A percentile compares a stretch with the other conserved stretches of the same genome.
These are phyloP conservation scores for Drosophila subpulchrella DNA, from an alignment of 1,140 invertebrate genomes.

Conservation along the genomic window DNA sequence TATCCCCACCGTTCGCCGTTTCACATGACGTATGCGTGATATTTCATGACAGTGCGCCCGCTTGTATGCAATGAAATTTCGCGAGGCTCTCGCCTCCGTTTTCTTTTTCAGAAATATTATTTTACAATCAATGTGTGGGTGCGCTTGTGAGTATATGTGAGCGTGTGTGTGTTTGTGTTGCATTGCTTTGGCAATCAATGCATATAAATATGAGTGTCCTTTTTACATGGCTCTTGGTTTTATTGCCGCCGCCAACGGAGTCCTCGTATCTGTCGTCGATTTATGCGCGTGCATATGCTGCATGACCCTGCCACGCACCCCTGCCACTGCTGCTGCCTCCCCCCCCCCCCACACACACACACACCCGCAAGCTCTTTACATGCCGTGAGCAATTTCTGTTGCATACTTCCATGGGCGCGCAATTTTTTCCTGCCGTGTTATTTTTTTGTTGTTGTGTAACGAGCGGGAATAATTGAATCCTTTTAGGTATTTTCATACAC, in stretches of 20 bases:
- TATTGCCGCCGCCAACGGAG: slow-evolving; percentile 59
- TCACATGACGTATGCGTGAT: slow-evolving; percentile 59
- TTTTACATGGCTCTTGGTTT: slow-evolving; percentile 78
- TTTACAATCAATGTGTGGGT: slow-evolving; percentile 69
- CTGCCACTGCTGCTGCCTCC: background rate
- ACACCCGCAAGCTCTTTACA: slow-evolving; percentile 65
- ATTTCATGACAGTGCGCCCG: slow-evolving; percentile 44
- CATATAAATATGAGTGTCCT: slow-evolving; percentile 82
- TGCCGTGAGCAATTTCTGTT: slow-evolving; percentile 79
- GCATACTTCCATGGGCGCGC: slow-evolving; percentile 76
- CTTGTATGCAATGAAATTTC: slow-evolving; percentile 55
- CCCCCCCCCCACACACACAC: background rate
- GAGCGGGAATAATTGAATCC: slow-evolving; percentile 83
- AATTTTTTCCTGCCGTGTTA: slow-evolving; percentile 50
- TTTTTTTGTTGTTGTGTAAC: slow-evolving; percentile 74
- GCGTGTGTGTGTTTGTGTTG: slow-evolving; percentile 51
- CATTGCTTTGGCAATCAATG: slow-evolving; percentile 81
- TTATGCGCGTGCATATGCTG: slow-evolving; percentile 79
- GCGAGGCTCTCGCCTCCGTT: slow-evolving; percentile 2
- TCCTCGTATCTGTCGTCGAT: slow-evolving; percentile 70
- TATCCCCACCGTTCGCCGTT: background rate
- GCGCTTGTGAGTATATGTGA: background rate
- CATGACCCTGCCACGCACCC: slow-evolving; percentile 12
- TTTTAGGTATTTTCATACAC: slow-evolving; percentile 79
- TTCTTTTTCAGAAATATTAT: slow-evolving; percentile 70